Evolutionary conservation across 2,888 invertebrate species (phyloP), one percentile per base, ranked within the genome.

Genomic region (Rhorus exstirpatorius): DNA sequence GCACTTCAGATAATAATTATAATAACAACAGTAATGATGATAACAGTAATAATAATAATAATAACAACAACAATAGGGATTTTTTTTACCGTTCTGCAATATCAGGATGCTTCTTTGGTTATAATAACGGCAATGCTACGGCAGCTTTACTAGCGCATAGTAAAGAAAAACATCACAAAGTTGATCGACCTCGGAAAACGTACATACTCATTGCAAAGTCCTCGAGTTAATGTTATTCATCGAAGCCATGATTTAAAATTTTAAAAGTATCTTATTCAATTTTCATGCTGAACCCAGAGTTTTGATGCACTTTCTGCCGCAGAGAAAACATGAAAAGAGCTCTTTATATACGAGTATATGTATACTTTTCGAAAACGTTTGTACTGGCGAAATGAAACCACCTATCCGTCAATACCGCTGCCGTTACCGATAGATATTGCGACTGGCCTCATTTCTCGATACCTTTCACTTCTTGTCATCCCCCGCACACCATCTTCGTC

Each of bases 381-480:
- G 49, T 60, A 26, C 35, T 41, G 14, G 58, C 49, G 63, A 72
- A 60, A 77, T 53, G 81, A 80, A 80, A 75, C 53, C 53, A 53
- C 21, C 67, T 35, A 72, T 26, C 72, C 58, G 44, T 17, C 74
- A n/a, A n/a, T n/a, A 61, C 8, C 44, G 49, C 53, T 24, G 63
- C 76, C 60, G 71, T 81, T 77, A 72, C 77, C 71, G 71, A 80
- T 79, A 60, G 79, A 80, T 80, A 80, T 83, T 79, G 80, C 80
- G 63, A 12, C 67, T 71, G 65, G 76, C 76, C 61, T 67, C 75
- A 65, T 71, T 83, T 63, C 44, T 41, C 75, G 76, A 79, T 71
- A 71, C 79, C 80, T 80, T 83, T 76, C 65, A 70, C 79, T 76
- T 65, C 65, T 53, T 24, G 21, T 49, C 72, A 72, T 21, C 72